These are phyloP conservation scores for Pachymerium ferrugineum DNA, from an alignment of 2,888 invertebrate genomes.

Conservation along the genomic window DNA sequence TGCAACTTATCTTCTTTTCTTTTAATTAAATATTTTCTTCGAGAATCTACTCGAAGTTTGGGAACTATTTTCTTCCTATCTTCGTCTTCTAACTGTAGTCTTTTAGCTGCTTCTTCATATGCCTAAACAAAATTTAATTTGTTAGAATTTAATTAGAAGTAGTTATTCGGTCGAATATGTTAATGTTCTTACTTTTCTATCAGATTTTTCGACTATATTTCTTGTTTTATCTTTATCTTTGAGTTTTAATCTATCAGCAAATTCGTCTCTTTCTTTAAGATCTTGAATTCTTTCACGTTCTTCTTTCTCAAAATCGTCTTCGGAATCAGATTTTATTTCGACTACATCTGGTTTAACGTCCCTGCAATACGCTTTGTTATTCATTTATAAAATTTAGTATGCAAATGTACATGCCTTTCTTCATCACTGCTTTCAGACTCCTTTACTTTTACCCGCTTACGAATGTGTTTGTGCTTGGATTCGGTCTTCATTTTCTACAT, in stretches of 20 bases:
- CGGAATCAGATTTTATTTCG: constrained; percentile 35
- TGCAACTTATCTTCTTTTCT: constrained; percentile 92
- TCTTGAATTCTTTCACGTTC: constrained; percentile 77
- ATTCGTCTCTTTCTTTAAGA: constrained; percentile 87
- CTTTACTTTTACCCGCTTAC: constrained; percentile 41
- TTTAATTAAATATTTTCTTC: constrained; percentile 90
- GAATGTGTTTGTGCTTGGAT: constrained; percentile 40
- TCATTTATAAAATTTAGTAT: not conserved
- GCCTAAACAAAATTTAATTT: constrained; percentile 51
- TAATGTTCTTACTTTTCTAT: constrained; percentile 45
- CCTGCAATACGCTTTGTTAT: not conserved
- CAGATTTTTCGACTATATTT: constrained; percentile 60
- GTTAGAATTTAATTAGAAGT: not conserved
- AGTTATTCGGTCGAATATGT: constrained; percentile 18
- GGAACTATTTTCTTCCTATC: constrained; percentile 81
- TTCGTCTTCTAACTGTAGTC: constrained; percentile 79
- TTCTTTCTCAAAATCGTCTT: constrained; percentile 59
- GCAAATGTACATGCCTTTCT: too few relatives aligned
- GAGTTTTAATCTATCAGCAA: constrained; percentile 76
- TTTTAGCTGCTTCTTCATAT: constrained; percentile 74
- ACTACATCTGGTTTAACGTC: not conserved
- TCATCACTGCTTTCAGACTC: constrained; percentile 42
- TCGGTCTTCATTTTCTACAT: constrained; percentile 38
- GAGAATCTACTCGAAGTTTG: constrained; percentile 79
- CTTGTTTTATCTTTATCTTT: constrained; percentile 84